Conservation (phyloP, 2,113 vertebrate genomes). For the Apeltes quadracus region DNA sequence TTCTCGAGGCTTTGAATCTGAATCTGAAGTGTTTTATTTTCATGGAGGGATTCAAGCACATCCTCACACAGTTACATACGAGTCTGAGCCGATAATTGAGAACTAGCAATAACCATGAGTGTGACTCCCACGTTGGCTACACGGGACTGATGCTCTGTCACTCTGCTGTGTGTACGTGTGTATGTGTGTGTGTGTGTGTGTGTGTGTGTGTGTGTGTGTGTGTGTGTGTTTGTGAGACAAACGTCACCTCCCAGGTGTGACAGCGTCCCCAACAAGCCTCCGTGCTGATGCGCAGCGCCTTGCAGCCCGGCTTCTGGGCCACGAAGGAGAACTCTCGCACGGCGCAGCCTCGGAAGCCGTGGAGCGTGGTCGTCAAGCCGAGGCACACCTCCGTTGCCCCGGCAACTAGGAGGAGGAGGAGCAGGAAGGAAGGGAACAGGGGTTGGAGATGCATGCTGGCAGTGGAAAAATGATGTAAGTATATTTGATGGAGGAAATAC, state of each 20-base stretch:
- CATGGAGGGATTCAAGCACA: slow-evolving; percentile 8
- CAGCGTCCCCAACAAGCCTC: slow-evolving; percentile 83
- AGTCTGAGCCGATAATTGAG: slow-evolving; percentile 7
- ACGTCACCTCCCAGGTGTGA: slow-evolving; percentile 81
- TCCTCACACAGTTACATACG: slow-evolving; percentile 41
- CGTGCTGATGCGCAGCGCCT: slow-evolving; percentile 69
- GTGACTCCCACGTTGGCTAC: neutral
- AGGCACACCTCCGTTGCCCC: slow-evolving; percentile 36
- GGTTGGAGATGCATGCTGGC: slow-evolving; percentile 66
- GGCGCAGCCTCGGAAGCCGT: slow-evolving; percentile 77
- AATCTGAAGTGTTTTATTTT: slow-evolving; percentile 41
- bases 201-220: slow-evolving; percentile 1
- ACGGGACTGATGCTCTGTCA: neutral
- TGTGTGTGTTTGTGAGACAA: neutral
- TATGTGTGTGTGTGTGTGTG: slow-evolving; percentile 4
- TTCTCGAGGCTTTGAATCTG: neutral
- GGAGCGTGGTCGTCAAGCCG: slow-evolving; percentile 57
- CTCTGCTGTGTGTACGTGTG: neutral
- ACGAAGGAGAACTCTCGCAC: slow-evolving; percentile 81
- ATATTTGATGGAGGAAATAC: neutral
- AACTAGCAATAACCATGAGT: slow-evolving; percentile 5
- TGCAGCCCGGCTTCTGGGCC: slow-evolving; percentile 80
- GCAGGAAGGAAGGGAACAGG: slow-evolving; percentile 28
- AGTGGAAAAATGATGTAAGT: neutral
- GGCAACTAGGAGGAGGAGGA: slow-evolving; percentile 60